phyloP scores from a whole-genome alignment of 2,797 vertebrate genomes.

The Micrastur ruficollis region DNA sequence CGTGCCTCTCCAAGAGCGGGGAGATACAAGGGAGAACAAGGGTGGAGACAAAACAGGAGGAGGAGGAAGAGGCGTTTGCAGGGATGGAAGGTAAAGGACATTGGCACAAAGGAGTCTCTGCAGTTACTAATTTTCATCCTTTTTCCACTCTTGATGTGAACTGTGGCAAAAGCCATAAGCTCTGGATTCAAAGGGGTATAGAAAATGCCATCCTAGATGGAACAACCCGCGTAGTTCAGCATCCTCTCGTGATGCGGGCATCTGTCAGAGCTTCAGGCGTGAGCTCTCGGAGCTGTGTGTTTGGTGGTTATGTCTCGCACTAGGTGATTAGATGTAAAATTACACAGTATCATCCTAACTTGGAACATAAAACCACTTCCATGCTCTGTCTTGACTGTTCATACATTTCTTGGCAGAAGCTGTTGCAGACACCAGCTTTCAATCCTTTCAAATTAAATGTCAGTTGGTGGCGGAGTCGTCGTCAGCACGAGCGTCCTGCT shows the following conservation, averaged over 20 bases:
- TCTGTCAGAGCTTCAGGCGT: not conserved
- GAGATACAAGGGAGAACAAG: not conserved
- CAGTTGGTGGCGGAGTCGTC: not conserved
- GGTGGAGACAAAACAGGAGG: not conserved
- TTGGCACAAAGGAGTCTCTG: not conserved
- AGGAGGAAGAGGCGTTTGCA: not conserved
- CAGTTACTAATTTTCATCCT: not conserved
- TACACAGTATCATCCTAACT: constrained; percentile 11
- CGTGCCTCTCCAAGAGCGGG: not conserved
- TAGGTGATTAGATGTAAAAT: constrained; percentile 47
- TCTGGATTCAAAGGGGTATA: not conserved
- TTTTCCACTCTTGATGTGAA: not conserved
- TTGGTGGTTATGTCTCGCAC: not conserved
- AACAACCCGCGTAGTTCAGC: not conserved
- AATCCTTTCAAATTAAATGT: constrained; percentile 46
- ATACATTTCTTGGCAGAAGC: constrained; percentile 39
- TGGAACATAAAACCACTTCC: constrained; percentile 31
- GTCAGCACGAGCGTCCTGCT: not conserved
- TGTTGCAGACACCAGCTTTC: constrained; percentile 20
- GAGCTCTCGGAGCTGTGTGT: not conserved
- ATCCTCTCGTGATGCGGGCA: not conserved
- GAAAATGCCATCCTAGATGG: not conserved
- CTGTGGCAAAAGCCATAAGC: not conserved
- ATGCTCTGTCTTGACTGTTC: constrained; percentile 42
- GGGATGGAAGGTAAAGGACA: not conserved